Evolutionary conservation across 2,797 vertebrate species (phyloP).

Genomic region (Holocentrus rufus): DNA sequence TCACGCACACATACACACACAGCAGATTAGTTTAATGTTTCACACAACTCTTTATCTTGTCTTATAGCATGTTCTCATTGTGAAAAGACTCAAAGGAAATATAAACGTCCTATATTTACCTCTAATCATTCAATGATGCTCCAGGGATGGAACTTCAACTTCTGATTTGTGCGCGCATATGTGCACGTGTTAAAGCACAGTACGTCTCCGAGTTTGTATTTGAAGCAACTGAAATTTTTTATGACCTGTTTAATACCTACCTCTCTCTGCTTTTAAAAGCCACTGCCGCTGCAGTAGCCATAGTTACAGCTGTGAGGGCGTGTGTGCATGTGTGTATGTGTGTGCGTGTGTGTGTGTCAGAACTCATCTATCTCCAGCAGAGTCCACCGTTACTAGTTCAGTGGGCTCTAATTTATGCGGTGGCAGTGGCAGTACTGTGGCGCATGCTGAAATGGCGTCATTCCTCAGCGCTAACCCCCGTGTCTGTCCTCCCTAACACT

Average conservation of each 20-base stretch:
- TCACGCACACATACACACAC: slow-evolving; percentile 14
- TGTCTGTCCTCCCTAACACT: slow-evolving; percentile 63
- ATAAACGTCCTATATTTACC: slow-evolving; percentile 43
- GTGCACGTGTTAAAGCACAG: slow-evolving; percentile 12
- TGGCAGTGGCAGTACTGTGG: slow-evolving; percentile 67
- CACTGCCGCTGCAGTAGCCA: slow-evolving; percentile 51
- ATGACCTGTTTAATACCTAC: slow-evolving; percentile 37
- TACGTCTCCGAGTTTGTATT: background rate
- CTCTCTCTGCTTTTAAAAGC: slow-evolving; percentile 51
- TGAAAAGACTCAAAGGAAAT: slow-evolving; percentile 27
- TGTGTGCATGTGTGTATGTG: slow-evolving; percentile 7
- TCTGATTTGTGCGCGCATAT: slow-evolving; percentile 28
- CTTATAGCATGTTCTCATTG: slow-evolving; percentile 27
- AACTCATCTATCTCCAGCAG: slow-evolving; percentile 74
- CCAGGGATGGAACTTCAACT: slow-evolving; percentile 8
- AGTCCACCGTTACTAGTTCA: slow-evolving; percentile 66
- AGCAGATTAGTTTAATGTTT: slow-evolving; percentile 24
- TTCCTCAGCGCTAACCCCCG: slow-evolving; percentile 74
- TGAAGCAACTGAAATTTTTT: slow-evolving; percentile 2
- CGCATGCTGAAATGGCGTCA: slow-evolving; percentile 79
- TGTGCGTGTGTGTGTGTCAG: slow-evolving; percentile 53
- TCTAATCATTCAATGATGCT: slow-evolving; percentile 47
- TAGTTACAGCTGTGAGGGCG: slow-evolving; percentile 60
- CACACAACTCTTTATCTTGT: slow-evolving; percentile 47
- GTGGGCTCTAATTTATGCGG: slow-evolving; percentile 81